Conservation (phyloP, 2,797 vertebrate genomes). For the Clarias laeviceps region DNA sequence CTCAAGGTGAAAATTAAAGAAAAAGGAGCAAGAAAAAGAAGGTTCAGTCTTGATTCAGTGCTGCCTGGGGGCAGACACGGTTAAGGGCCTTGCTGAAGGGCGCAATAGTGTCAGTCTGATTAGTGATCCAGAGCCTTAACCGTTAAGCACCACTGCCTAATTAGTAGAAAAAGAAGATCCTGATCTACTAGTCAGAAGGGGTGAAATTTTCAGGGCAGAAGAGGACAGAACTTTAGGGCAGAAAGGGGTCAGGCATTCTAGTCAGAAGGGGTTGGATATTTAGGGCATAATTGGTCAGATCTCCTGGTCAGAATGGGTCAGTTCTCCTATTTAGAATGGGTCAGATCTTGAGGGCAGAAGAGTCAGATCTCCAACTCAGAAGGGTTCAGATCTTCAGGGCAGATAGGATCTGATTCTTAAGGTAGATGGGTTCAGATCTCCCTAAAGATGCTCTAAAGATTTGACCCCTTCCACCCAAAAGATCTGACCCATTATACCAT, state of each 20-base stretch:
- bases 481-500: no score
- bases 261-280: background rate
- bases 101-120: background rate
- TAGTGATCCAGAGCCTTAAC: no score
- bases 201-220: background rate
- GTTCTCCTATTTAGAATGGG: background rate
- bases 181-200: no score
- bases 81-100: no score
- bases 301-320: background rate
- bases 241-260: background rate
- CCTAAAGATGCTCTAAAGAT: no score
- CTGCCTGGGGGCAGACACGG: no score
- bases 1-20: no score
- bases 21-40: no score
- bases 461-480: no score
- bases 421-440: background rate
- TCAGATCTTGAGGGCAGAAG: background rate
- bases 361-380: background rate
- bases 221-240: background rate
- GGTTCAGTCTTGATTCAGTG: no score
- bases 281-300: background rate
- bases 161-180: no score
- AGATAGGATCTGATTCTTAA: background rate
- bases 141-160: no score
- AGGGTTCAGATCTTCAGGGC: background rate